Base-by-base conservation (phyloP, 2,888 invertebrate species). In the Metalampra italica region DNA sequence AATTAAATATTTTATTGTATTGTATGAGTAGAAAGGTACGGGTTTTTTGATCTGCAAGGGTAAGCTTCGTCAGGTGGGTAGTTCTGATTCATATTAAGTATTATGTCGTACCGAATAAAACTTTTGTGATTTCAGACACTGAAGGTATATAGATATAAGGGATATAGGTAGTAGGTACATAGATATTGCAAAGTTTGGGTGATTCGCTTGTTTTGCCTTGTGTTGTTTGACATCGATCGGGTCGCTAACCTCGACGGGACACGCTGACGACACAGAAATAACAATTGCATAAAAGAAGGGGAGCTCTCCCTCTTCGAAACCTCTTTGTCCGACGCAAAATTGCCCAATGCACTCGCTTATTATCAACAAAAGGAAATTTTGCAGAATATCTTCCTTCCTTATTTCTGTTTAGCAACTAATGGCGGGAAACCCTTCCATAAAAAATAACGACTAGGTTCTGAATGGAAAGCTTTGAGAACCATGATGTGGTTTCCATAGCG, bases 211-310 rank as follows among this genome's bases (percentile, higher is more conserved):
- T 39, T 13, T 14, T 13, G 14, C 13, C 15, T 14, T 14, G n/a
- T n/a, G n/a, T n/a, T n/a, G 14, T 13, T 34, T 39, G 14, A 50
- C 47, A 54, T 51, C 45, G 52, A 48, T 56, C 47, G 36, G 9
- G 36, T 36, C 36, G 36, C 44, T 44, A 46, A 43, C 48, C 43
- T 44, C 50, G 46, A 45, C 46, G 9, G 57, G 63, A 67, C 64
- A 66, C 57, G 71, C 74, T 74, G 75, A 77, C 76, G 66, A 57
- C 66, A 71, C 64, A 68, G 73, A 80, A 82, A 82, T 76, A 79
- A 78, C 77, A 78, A 81, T 77, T 79, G 79, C 78, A 74, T 71
- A 66, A 70, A 71, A 68, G 62, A 68, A 72, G 76, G 78, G 81
- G 68, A 75, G 0, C 43, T 14, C 36, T 48, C 56, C 56, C 62